Base-by-base conservation (phyloP, 2,797 vertebrate species). In the Danio aesculapii region DNA sequence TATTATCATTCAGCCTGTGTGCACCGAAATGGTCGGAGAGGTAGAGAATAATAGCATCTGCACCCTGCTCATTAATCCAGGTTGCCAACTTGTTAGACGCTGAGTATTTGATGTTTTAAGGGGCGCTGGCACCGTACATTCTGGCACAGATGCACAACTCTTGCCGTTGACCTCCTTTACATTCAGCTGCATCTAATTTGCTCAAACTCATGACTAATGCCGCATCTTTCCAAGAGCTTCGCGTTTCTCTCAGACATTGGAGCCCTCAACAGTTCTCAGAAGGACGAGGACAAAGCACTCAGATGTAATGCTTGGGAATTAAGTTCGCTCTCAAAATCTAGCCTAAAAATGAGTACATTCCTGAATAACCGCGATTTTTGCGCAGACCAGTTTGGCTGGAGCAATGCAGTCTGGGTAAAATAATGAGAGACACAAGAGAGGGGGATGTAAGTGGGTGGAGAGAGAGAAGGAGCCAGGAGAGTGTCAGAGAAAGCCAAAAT, bases 11-110 rank as follows among this genome's bases (percentile, higher is more conserved):
- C 85, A 75, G 47, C 72, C 73, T 71, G 76, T 74, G 71, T 76
- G 70, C 47, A 57, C 74, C 78, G 77, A 71, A 86, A 88, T 82
- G 71, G 73, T 81, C 52, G 63, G 76, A 81, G 58, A 82, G 62
- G 62, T 76, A 88, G 85, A 87, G 85, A 86, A 88, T 88, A 89
- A 89, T 75, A 84, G 69, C 88, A 81, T 82, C 79, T 76, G 67
- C 72, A 81, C 75, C 66, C 43, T 70, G 63, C 81, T 82, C 82
- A 83, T 79, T 76, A 85, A 79, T 79, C 73, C 68, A 84, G 47
- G 77, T 73, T 50, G 66, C 55, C 67, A 71, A 78, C 73, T 83
- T 84, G 73, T 84, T 83, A 52, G 69, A 75, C 2, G 66, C 70
- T 46, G 57, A 75, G 68, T 57, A 43, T 73, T 76, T 67, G 71